phyloP scores from a whole-genome alignment of 2,113 vertebrate genomes.

The Calypte anna region DNA sequence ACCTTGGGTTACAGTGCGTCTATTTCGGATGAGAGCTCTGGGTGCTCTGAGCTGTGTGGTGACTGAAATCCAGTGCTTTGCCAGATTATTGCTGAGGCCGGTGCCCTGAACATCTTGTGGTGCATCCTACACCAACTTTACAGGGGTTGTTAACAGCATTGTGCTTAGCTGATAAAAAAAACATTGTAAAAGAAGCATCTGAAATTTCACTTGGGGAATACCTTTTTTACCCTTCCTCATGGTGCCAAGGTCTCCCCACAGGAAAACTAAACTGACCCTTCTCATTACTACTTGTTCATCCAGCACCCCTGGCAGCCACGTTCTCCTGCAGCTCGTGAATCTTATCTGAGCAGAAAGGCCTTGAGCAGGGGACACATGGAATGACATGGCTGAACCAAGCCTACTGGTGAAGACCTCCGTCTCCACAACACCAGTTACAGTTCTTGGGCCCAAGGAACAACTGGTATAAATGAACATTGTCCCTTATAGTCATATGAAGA shows the following conservation, averaged over 20 bases:
- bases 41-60: neutral
- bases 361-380: neutral
- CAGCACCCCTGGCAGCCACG: neutral
- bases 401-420: neutral
- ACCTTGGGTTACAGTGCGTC: neutral
- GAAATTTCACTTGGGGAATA: neutral
- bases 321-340: neutral
- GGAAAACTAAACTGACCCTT: neutral
- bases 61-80: neutral
- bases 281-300: neutral
- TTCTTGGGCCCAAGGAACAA: neutral
- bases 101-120: neutral
- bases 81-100: neutral
- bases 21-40: neutral
- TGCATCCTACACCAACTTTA: neutral
- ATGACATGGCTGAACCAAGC: accelerated
- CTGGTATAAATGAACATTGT: neutral
- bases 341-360: neutral
- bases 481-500: no score
- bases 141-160: neutral
- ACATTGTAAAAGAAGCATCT: neutral
- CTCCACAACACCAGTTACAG: neutral
- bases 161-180: neutral
- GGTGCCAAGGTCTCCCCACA: neutral
- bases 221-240: neutral